Evolutionary conservation across 1,140 invertebrate genomes (phyloP).

Genomic region (Solenopsis fugax): DNA sequence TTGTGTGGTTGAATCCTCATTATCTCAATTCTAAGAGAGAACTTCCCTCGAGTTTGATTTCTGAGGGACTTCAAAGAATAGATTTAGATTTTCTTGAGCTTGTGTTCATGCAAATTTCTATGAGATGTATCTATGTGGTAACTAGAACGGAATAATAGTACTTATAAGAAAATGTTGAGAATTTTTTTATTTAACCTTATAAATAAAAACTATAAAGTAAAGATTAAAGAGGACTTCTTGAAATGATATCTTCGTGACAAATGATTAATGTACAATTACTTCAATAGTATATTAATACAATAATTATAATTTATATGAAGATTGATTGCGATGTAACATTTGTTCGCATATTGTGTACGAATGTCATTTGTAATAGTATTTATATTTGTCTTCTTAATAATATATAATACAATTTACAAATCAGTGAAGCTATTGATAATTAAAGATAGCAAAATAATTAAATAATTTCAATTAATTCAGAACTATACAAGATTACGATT

Average conservation of each 20-base stretch:
- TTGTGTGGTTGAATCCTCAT: background rate
- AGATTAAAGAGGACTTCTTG: background rate
- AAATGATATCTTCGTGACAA: background rate
- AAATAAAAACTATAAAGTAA: background rate
- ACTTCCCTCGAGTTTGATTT: background rate
- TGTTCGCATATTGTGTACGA: background rate
- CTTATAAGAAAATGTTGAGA: background rate
- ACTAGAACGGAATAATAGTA: background rate
- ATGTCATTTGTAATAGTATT: background rate
- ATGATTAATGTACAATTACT: background rate
- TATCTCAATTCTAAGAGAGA: constrained; percentile 12
- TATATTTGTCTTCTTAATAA: constrained; percentile 3
- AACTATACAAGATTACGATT: background rate
- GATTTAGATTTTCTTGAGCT: background rate
- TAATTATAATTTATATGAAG: background rate
- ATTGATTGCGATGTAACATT: constrained; percentile 5
- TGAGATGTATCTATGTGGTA: background rate
- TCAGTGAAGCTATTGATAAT: no score
- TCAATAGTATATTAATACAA: background rate
- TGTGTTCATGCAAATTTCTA: background rate
- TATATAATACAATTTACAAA: background rate
- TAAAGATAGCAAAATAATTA: background rate
- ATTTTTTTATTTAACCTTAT: constrained; percentile 10
- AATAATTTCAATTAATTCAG: no score
- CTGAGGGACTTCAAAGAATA: background rate